Percentiles rank a stretch among this genome's conserved stretches.
Conservation (phyloP, 2,888 invertebrate genomes). For the Molorchus minor region DNA sequence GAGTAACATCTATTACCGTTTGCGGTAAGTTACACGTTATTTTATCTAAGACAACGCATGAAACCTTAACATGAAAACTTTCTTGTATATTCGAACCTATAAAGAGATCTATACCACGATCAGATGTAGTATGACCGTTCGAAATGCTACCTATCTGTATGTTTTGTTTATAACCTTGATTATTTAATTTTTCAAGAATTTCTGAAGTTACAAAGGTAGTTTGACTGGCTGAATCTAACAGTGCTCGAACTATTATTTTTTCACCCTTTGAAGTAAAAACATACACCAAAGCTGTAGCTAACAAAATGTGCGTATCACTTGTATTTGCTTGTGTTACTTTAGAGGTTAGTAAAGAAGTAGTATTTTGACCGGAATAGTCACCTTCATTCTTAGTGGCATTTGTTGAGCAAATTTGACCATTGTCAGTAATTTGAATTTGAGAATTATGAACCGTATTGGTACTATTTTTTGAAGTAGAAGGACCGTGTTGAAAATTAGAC, state of each 20-base stretch:
- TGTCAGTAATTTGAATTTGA: not conserved
- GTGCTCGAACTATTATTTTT: conserved; percentile 16
- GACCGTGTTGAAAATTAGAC: too few relatives aligned
- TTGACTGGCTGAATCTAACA: conserved; percentile 31
- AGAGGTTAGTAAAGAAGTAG: conserved; percentile 16
- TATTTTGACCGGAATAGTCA: too few relatives aligned
- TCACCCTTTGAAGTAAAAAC: conserved; percentile 13
- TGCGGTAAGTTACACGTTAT: not conserved
- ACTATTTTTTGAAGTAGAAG: too few relatives aligned
- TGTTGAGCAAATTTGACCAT: not conserved
- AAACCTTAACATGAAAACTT: not conserved
- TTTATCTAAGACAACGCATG: not conserved
- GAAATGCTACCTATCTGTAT: not conserved
- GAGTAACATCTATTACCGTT: not conserved
- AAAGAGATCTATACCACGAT: not conserved
- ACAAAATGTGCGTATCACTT: conserved; percentile 26
- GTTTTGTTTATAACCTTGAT: too few relatives aligned
- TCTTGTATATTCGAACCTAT: too few relatives aligned
- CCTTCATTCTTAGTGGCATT: too few relatives aligned
- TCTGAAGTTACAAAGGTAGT: conserved; percentile 29
- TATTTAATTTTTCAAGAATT: too few relatives aligned
- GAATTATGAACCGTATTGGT: too few relatives aligned
- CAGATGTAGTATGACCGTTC: not conserved
- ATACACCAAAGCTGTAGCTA: conserved; percentile 24
- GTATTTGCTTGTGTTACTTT: too few relatives aligned